Percentiles rank a stretch among this genome's conserved stretches.
Conservation (phyloP, 2,888 invertebrate genomes). For the Scaptomyza reducta region DNA sequence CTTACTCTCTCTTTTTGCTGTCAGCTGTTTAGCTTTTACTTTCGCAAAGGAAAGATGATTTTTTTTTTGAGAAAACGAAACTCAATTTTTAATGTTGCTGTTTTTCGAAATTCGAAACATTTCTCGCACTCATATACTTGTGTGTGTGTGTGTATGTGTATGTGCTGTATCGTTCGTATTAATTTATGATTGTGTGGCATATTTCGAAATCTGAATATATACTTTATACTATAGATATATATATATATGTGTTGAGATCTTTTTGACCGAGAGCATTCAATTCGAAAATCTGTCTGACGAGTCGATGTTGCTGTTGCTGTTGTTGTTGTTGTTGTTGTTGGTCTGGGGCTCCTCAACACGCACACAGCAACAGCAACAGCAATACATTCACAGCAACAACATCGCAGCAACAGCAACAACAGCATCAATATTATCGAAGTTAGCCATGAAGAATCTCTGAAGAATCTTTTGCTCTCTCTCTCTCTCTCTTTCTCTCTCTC, state of each 20-base stretch:
- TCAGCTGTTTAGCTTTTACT: constrained; percentile 56
- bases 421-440: constrained; percentile 56
- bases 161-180: constrained; percentile 35
- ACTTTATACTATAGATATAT: neutral
- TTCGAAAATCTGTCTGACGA: constrained; percentile 46
- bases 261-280: constrained; percentile 49
- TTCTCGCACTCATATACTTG: constrained; percentile 33
- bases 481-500: constrained; percentile 24
- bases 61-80: no score
- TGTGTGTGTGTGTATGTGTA: constrained; percentile 1
- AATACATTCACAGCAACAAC: constrained; percentile 25
- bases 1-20: constrained; percentile 2
- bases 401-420: constrained; percentile 21
- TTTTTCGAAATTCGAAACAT: constrained; percentile 71
- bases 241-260: constrained; percentile 42
- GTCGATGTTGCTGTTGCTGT: constrained; percentile 37
- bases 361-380: constrained; percentile 41
- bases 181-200: constrained; percentile 63
- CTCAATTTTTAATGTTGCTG: constrained; percentile 52
- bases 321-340: constrained; percentile 35
- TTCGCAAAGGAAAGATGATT: no score
- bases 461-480: constrained; percentile 34
- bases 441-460: constrained; percentile 36
- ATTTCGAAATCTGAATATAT: constrained; percentile 66
- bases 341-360: constrained; percentile 54